These are phyloP conservation scores for Caretta caretta DNA, from an alignment of 2,113 vertebrate genomes.

Conservation along the genomic window DNA sequence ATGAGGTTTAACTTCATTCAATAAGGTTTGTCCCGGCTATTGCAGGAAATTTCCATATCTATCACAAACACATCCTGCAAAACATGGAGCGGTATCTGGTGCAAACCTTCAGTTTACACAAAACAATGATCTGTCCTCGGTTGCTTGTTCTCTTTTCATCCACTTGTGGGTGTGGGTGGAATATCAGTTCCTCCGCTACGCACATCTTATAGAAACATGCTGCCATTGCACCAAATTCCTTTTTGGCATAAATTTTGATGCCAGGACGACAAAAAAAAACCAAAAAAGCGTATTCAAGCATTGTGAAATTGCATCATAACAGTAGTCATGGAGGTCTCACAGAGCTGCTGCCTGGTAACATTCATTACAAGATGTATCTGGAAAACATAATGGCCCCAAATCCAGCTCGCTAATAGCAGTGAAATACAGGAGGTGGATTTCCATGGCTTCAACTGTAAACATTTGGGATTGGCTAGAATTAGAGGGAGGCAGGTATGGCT, in stretches of 20 bases:
- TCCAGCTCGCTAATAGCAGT: neutral
- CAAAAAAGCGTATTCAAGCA: neutral
- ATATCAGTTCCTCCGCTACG: neutral
- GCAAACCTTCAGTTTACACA: neutral
- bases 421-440: neutral
- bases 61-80: neutral
- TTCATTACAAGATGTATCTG: neutral
- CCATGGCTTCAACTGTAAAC: too few species aligned
- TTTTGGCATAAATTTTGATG: neutral
- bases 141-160: neutral
- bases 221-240: neutral
- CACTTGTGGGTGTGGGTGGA: fast-evolving
- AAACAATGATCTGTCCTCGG: fast-evolving
- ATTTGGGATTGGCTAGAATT: too few species aligned
- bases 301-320: neutral
- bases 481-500: too few species aligned
- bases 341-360: neutral
- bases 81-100: neutral
- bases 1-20: neutral
- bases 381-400: neutral
- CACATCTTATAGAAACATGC: neutral
- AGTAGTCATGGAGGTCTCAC: neutral
- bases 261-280: neutral
- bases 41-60: neutral
- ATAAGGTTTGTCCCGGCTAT: neutral